Evolutionary conservation across 2,797 vertebrate species (phyloP), one percentile per base, ranked within the genome.

Genomic region (Phalloptychus januarius): DNA sequence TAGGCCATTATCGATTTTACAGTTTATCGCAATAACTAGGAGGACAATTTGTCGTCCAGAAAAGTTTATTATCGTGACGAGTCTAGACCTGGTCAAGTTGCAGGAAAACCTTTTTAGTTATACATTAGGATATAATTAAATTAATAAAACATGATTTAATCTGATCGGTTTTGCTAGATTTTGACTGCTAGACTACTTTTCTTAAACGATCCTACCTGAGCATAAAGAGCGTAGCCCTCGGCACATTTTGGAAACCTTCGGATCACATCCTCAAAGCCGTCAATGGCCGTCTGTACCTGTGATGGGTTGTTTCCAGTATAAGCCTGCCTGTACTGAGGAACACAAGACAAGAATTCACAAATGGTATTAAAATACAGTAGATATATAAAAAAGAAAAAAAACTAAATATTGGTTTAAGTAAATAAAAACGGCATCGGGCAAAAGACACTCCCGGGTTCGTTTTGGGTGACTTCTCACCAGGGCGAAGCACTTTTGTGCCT

Each of bases 401-500:
- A 33, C 12, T 42, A 20, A 40, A 75, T 16, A 12, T 70, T 16
- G 0, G 23, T 63, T 23, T 42, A 42, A 28, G 23, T n/a, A 28
- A 42, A 12, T 50, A 50, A 33, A 58, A 73, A 33, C 2, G 2
- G 31, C 23, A 44, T 79, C 36, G 20, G 15, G 23, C 0, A 40
- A 48, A 45, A 45, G 36, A 23, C 25, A n/a, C 4, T 75, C 56
- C 45, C 25, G 2, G 13, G 0, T 45, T 8, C 6, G 40, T 73
- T 0, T 46, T 1, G 10, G 8, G 20, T 7, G 18, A 65, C 31
- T 18, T 96, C 98, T 93, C 94, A 99, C 98, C 82, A 99, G 93
- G 52, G 98, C 98, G 7, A 99, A 99, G 90, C 98, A 99, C 80
- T 99, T 99, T 94, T 99, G 98, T 72, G 98, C 98, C 93, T 99